A percentile compares a stretch with the other conserved stretches of the same genome.
phyloP scores from a whole-genome alignment of 2,888 invertebrate species.

The Tubulanus polymorphus region DNA sequence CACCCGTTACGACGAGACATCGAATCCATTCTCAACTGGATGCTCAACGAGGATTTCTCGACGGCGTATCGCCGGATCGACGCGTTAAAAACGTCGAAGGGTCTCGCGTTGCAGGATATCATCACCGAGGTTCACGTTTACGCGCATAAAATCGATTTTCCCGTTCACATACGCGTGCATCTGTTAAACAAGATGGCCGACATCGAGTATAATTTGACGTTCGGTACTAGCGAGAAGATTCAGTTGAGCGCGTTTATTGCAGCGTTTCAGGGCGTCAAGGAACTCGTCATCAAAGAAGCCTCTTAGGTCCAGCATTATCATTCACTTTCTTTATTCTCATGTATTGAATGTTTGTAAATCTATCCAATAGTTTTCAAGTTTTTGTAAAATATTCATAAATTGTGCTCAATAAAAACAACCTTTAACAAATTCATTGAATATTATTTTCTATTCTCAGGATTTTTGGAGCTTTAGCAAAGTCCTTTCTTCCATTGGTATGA shows the following conservation, averaged over 20 bases:
- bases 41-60: slow-evolving; percentile 67
- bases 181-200: slow-evolving; percentile 83
- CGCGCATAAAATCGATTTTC: slow-evolving; percentile 84
- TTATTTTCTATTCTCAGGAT: too few species aligned
- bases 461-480: too few species aligned
- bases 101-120: slow-evolving; percentile 88
- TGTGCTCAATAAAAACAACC: slow-evolving; percentile 7
- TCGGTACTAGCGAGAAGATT: slow-evolving; percentile 84
- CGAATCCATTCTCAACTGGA: slow-evolving; percentile 79
- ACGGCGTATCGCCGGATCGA: slow-evolving; percentile 73
- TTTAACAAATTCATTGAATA: too few species aligned
- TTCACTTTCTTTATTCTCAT: too few species aligned
- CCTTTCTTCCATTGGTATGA: too few species aligned
- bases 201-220: slow-evolving; percentile 75
- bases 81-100: slow-evolving; percentile 75
- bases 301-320: too few species aligned
- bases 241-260: slow-evolving; percentile 85
- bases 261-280: slow-evolving; percentile 75
- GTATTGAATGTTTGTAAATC: too few species aligned
- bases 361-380: too few species aligned
- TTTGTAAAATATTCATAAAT: too few species aligned
- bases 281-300: slow-evolving; percentile 45
- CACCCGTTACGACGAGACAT: slow-evolving; percentile 90
- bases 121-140: slow-evolving; percentile 83
- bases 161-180: slow-evolving; percentile 70